Evolutionary conservation across 2,113 vertebrate genomes (phyloP), one percentile per base, ranked within the genome.

Genomic region (Cephalopterus ornatus): DNA sequence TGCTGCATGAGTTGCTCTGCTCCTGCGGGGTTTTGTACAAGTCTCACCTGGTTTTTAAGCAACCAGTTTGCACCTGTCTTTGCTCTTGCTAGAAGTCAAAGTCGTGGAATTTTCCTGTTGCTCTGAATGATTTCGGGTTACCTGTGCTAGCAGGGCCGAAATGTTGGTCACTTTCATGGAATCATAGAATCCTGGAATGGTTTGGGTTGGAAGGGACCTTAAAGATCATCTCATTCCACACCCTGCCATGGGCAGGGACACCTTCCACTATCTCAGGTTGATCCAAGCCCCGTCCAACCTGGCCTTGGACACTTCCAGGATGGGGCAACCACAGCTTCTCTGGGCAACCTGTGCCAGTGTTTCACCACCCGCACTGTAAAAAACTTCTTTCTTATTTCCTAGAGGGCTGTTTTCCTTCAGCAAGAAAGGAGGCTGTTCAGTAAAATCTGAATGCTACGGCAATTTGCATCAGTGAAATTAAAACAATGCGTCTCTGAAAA

Each of bases 71-170:
- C 18, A 67, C 83, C 61, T 67, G 72, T 30, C 67, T 74, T 85
- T 91, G 42, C 62, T 92, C 85, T 80, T 18, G 22, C 35, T 24
- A 42, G 52, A 24, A 74, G 8, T 12, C 55, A 71, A 73, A 90
- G 91, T 55, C 7, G n/a, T 44, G 76, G 91, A 93, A 95, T 86
- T 95, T 97, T 95, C 89, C 94, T 59, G 0, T 66, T 58, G 71
- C 49, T 88, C 79, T 59, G 53, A 73, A 52, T 46, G 20, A 16
- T 66, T 80, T 50, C 1, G 4, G 17, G 14, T 24, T 58, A 18
- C 35, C 32, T 35, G 11, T 61, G 21, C 30, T 63, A 35, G 35
- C 9, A 35, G 33, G 30, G 47, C 28, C 66, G 27, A 61, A 41
- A 14, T 5, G 33, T 39, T 55, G 21, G 39, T 61, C 4, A 1